Percentiles rank a stretch among this genome's conserved stretches.
Conservation (phyloP, 1,140 invertebrate genomes). For the Agraylea sexmaculata region DNA sequence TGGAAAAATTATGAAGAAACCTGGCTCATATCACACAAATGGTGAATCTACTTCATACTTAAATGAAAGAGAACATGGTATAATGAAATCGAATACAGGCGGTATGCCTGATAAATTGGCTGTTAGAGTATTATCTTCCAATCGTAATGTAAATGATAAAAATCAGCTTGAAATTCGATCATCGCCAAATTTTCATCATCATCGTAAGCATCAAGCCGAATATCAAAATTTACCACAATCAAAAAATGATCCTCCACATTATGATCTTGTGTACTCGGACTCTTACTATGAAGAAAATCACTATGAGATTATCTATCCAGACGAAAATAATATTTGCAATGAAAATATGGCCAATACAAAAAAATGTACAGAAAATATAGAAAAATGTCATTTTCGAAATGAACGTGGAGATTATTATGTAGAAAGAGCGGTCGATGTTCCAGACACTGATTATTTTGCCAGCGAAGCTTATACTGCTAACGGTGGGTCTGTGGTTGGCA, state of each 20-base stretch:
- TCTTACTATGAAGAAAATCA: constrained; percentile 28
- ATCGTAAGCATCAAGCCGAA: no score
- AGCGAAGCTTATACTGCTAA: constrained; percentile 19
- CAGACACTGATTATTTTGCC: constrained; percentile 20
- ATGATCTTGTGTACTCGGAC: constrained; percentile 36
- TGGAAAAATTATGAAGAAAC: no score
- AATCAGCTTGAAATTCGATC: no score
- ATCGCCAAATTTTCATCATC: no score
- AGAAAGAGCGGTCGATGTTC: constrained; percentile 28
- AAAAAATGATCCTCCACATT: constrained; percentile 19
- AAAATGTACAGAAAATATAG: constrained; percentile 10
- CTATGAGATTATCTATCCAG: constrained; percentile 31
- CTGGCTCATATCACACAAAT: no score
- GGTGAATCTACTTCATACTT: no score
- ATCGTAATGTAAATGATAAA: no score
- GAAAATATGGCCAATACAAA: constrained; percentile 16
- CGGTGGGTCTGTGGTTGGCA: constrained; percentile 16
- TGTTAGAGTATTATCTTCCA: no score
- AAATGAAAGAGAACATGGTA: no score
- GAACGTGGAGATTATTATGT: constrained; percentile 8
- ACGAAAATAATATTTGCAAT: constrained; percentile 18
- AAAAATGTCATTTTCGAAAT: constrained; percentile 6
- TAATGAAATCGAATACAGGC: no score
- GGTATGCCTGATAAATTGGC: no score
- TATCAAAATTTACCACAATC: no score